Evolutionary conservation across 2,113 vertebrate genomes (phyloP), one percentile per base, ranked within the genome.

Genomic region (Heloderma charlesbogerti): DNA sequence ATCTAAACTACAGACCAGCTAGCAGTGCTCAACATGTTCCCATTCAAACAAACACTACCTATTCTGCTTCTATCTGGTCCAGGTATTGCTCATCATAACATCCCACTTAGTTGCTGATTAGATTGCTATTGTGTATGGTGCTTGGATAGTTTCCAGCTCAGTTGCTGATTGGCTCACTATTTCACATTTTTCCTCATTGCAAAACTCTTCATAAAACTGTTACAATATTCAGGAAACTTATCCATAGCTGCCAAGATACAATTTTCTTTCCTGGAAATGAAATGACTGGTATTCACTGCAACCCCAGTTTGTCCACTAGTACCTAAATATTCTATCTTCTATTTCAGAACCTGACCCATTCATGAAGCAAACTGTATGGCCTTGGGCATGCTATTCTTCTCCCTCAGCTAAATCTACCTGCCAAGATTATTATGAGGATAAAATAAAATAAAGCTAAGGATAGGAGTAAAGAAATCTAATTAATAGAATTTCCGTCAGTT

Each of bases 401-500:
- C 27, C 31, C 45, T 79, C 45, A 66, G 2, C n/a, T 51, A 48
- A 86, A 69, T 63, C 34, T 84, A 84, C 71, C 82, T 84, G 54
- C 57, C 69, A 89, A 66, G 7, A 51, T 80, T 48, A 60, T 34
- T 89, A 63, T 84, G 81, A 84, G 69, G 27, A 71, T 69, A 79
- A 86, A 43, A 80, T 90, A 86, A 86, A 90, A 69, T 31, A 86
- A 86, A 63, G 43, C 22, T 78, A 78, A 60, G 45, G 27, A 31
- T 71, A 82, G 16, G 40, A 72, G 69, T 86, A 86, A 69, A 86
- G 75, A 80, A 80, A 86, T 86, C n/a, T 80, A 79, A 86, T 85
- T 90, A 90, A 90, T 71, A 27, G 86, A 88, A 72, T 83, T 69
- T 71, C 63, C 60, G 74, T 86, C n/a, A 90, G 48, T 40, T 89